Percentiles rank a stretch among this genome's conserved stretches.
Conservation (phyloP, 2,113 vertebrate species). For the Lathamus discolor region DNA sequence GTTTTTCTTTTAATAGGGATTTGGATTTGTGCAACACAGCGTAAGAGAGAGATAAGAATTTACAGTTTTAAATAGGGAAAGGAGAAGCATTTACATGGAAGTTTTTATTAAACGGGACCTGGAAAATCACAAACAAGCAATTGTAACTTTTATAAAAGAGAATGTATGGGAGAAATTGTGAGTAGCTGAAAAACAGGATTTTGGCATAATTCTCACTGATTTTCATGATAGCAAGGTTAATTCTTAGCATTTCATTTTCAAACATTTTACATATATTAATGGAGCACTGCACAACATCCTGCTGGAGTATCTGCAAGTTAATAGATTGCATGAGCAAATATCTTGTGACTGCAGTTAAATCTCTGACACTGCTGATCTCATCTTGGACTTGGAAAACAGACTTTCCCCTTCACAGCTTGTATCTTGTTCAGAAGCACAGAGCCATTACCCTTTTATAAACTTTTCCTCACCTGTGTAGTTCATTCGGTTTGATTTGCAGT, state of each 20-base stretch:
- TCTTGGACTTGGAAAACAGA: neutral
- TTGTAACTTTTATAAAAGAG: neutral
- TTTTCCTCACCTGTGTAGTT: conserved; percentile 9
- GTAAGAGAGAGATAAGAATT: neutral
- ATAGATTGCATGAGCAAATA: neutral
- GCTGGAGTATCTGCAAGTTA: neutral
- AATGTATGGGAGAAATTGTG: neutral
- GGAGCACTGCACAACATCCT: neutral
- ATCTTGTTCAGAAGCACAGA: neutral
- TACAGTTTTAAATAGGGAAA: neutral
- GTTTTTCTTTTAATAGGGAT: conserved; percentile 1
- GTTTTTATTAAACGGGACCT: neutral
- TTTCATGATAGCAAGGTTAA: neutral
- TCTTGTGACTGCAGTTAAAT: neutral
- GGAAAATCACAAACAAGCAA: neutral
- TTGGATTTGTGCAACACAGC: neutral
- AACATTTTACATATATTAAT: neutral
- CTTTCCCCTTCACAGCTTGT: neutral
- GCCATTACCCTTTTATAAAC: conserved; percentile 1
- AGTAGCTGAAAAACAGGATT: neutral
- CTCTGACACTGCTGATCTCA: neutral
- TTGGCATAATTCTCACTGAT: neutral
- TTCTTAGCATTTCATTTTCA: neutral
- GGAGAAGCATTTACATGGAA: neutral
- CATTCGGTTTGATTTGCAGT: conserved; percentile 10